phyloP scores from a whole-genome alignment of 1,140 invertebrate genomes.

The Drosophila ercepeae region DNA sequence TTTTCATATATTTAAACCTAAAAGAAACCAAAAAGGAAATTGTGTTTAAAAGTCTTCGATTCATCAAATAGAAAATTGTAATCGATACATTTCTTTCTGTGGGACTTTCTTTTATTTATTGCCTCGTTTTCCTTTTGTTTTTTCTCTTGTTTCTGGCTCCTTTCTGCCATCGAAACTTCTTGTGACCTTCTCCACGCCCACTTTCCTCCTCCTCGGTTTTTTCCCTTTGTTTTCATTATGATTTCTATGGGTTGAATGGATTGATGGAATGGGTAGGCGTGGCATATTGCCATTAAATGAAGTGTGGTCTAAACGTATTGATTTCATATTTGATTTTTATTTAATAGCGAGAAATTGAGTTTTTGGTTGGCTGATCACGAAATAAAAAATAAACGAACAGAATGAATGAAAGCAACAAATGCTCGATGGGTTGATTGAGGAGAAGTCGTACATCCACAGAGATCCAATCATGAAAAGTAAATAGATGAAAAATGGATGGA shows the following conservation, averaged over 20 bases:
- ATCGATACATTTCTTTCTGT: slow-evolving; percentile 25
- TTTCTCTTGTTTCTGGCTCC: neutral
- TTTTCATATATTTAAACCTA: neutral
- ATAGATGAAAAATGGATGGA: slow-evolving; percentile 22
- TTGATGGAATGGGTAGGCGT: slow-evolving; percentile 25
- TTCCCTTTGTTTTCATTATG: slow-evolving; percentile 60
- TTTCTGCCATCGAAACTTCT: slow-evolving; percentile 6
- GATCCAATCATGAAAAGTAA: slow-evolving; percentile 10
- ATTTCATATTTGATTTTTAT: slow-evolving; percentile 75
- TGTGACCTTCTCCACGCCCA: slow-evolving; percentile 16
- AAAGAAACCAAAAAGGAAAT: neutral
- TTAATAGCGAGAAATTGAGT: slow-evolving; percentile 64
- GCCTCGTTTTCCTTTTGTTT: slow-evolving; percentile 4
- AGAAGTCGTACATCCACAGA: neutral
- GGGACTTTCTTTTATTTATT: slow-evolving; percentile 1
- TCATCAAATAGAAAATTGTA: slow-evolving; percentile 39
- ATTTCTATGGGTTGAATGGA: slow-evolving; percentile 47
- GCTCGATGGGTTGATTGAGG: neutral
- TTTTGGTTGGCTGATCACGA: slow-evolving; percentile 52
- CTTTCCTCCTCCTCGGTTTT: slow-evolving; percentile 10
- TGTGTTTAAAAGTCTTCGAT: neutral
- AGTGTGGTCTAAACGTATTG: slow-evolving; percentile 63
- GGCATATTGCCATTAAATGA: slow-evolving; percentile 48
- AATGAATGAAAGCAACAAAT: slow-evolving; percentile 18
- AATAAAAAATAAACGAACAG: slow-evolving; percentile 1